These are phyloP conservation scores for Agrochola lota DNA, from an alignment of 2,888 invertebrate genomes.

Conservation along the genomic window DNA sequence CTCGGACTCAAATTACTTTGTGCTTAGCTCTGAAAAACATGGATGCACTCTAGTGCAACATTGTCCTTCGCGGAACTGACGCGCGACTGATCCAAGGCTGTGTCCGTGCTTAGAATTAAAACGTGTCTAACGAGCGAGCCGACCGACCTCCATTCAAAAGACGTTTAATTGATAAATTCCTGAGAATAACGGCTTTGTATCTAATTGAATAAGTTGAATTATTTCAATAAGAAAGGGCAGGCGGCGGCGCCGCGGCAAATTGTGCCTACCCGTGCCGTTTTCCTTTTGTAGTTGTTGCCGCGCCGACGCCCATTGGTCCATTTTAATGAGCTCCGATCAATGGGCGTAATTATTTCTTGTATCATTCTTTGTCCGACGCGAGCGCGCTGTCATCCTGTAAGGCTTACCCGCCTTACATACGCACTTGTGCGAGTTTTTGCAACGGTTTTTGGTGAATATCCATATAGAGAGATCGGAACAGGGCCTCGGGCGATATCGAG, in stretches of 20 bases:
- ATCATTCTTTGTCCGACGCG: slow-evolving; percentile 86
- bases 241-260: slow-evolving; percentile 86
- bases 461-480: slow-evolving; percentile 75
- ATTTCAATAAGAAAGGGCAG: slow-evolving; percentile 86
- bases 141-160: slow-evolving; percentile 67
- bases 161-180: slow-evolving; percentile 80
- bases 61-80: slow-evolving; percentile 24
- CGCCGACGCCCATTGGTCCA: slow-evolving; percentile 82
- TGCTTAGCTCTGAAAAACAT: slow-evolving; percentile 13
- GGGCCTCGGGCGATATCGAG: slow-evolving; percentile 52
- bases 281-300: slow-evolving; percentile 80
- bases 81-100: slow-evolving; percentile 37
- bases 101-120: slow-evolving; percentile 56
- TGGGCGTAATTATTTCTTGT: slow-evolving; percentile 90
- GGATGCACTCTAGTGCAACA: slow-evolving; percentile 16
- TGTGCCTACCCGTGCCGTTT: slow-evolving; percentile 79
- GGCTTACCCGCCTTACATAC: slow-evolving; percentile 70
- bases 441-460: slow-evolving; percentile 84
- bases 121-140: slow-evolving; percentile 67
- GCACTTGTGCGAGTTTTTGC: slow-evolving; percentile 78
- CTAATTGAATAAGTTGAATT: slow-evolving; percentile 84
- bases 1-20: neutral
- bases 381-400: slow-evolving; percentile 84
- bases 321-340: slow-evolving; percentile 89
- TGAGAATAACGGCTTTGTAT: slow-evolving; percentile 77